Percentiles rank a stretch among this genome's conserved stretches.
Conservation (phyloP, 1,140 invertebrate genomes). For the Conus ventricosus region DNA sequence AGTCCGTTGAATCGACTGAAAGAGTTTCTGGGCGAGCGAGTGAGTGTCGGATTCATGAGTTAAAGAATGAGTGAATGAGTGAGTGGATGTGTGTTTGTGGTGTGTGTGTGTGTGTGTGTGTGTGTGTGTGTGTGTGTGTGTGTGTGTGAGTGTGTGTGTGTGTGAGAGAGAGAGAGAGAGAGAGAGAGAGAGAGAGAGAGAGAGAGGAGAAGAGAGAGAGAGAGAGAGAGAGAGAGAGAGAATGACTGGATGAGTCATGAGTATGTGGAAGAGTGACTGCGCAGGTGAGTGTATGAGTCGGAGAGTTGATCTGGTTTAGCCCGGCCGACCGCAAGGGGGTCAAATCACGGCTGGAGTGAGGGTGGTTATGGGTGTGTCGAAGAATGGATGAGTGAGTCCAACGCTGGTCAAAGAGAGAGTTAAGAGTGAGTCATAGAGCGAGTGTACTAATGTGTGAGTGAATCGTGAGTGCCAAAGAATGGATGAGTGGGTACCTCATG, state of each 20-base stretch:
- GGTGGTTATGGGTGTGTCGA: neutral
- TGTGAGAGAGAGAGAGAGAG: no score
- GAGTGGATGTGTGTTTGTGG: neutral
- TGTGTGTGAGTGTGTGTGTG: neutral
- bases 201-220: no score
- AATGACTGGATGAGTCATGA: neutral
- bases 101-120: neutral
- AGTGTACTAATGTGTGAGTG: no score
- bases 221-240: no score
- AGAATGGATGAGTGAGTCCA: neutral
- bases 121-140: neutral
- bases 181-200: no score
- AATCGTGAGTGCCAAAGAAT: no score
- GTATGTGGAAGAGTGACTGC: neutral
- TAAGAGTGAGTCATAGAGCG: neutral
- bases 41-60: no score
- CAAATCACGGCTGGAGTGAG: neutral
- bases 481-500: no score
- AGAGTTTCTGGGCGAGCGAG: no score
- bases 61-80: neutral
- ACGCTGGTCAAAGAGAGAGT: neutral
- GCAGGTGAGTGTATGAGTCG: neutral
- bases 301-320: neutral
- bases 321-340: no score
- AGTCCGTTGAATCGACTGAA: no score